Evolutionary conservation across 2,888 invertebrate species (phyloP).

Genomic region (Megaustenia siamemsis): DNA sequence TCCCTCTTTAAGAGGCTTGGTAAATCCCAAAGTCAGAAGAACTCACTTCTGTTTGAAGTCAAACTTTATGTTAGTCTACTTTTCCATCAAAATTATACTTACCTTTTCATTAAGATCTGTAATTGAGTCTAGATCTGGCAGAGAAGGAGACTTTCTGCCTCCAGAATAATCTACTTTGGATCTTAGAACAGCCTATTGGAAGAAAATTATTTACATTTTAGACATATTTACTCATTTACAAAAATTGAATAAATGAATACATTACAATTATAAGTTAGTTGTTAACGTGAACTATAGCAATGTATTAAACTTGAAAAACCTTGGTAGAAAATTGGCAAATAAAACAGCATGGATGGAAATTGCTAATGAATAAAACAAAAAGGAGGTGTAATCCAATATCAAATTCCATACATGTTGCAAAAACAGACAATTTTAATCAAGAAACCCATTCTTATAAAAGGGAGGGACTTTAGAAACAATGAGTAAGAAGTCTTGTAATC

Average conservation of each 20-base stretch:
- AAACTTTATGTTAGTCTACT: too few species aligned
- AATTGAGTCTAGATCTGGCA: conserved; percentile 71
- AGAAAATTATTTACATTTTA: background rate
- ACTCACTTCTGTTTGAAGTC: too few species aligned
- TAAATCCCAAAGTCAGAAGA: too few species aligned
- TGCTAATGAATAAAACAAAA: background rate
- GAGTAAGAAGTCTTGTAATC: too few species aligned
- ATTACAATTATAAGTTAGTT: background rate
- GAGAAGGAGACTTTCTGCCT: conserved; percentile 63
- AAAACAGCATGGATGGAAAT: background rate
- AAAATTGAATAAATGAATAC: background rate
- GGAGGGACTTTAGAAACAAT: too few species aligned
- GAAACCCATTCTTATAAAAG: too few species aligned
- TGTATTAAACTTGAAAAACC: background rate
- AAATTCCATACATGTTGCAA: too few species aligned
- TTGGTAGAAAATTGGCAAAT: background rate
- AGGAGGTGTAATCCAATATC: too few species aligned
- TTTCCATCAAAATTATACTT: too few species aligned
- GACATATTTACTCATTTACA: background rate
- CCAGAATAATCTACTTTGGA: background rate
- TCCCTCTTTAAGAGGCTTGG: too few species aligned
- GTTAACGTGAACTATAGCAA: background rate
- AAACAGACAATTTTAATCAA: too few species aligned
- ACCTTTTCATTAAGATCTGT: conserved; percentile 64
- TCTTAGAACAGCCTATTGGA: conserved; percentile 7